Conservation (phyloP, 2,888 invertebrate species). For the Teleiodes luculella region DNA sequence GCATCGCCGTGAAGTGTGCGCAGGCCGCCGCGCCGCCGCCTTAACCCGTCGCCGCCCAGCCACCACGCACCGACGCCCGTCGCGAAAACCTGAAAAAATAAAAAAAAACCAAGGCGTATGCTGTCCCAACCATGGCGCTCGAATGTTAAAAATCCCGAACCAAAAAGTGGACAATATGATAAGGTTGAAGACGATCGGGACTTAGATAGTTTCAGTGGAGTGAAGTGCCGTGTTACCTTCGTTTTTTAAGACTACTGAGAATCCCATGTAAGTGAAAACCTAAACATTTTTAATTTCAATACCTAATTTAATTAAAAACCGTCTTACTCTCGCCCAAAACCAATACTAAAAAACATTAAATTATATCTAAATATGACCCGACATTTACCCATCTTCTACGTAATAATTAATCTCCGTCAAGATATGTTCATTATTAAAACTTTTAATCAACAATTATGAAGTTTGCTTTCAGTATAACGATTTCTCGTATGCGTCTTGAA, state of each 20-base stretch:
- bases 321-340: too few species aligned
- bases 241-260: slow-evolving; percentile 36
- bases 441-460: too few species aligned
- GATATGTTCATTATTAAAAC: too few species aligned
- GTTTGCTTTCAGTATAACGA: too few species aligned
- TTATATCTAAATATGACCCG: too few species aligned
- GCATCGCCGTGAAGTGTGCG: slow-evolving; percentile 38
- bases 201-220: slow-evolving; percentile 22
- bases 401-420: too few species aligned
- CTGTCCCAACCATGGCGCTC: slow-evolving; percentile 29
- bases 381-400: too few species aligned
- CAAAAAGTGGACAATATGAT: slow-evolving; percentile 16
- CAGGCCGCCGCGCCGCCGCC: slow-evolving; percentile 42
- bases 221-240: slow-evolving; percentile 31
- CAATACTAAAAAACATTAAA: too few species aligned
- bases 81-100: slow-evolving; percentile 27
- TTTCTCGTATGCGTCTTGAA: too few species aligned
- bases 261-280: slow-evolving; percentile 43
- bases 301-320: too few species aligned
- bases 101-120: slow-evolving; percentile 35
- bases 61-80: slow-evolving; percentile 31
- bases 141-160: not conserved
- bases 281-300: too few species aligned
- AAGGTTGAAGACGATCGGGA: slow-evolving; percentile 7
- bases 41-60: slow-evolving; percentile 33